These are phyloP conservation scores for Elymnias hypermnestra DNA, from an alignment of 1,140 invertebrate genomes.

Conservation along the genomic window DNA sequence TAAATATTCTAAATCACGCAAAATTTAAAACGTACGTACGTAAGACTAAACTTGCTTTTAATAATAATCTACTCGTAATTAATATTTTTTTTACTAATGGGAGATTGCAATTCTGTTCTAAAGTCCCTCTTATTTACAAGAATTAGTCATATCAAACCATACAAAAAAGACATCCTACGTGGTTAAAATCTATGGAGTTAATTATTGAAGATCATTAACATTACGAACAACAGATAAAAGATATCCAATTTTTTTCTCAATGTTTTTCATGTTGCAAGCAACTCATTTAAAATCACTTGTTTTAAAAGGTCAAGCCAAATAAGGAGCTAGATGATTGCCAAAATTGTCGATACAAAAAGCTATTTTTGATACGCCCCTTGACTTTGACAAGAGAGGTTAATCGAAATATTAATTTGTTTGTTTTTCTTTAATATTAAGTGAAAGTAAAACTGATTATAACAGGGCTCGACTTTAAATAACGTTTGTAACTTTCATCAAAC, in stretches of 20 bases:
- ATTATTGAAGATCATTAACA: background rate
- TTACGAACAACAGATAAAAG: background rate
- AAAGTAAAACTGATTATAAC: background rate
- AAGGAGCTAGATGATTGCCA: slow-evolving; percentile 34
- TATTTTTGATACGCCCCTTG: slow-evolving; percentile 4
- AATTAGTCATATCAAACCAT: no score
- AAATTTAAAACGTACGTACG: no score
- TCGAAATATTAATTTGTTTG: background rate
- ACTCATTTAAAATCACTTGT: slow-evolving; percentile 21
- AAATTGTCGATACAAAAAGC: slow-evolving; percentile 25
- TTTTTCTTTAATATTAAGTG: no score
- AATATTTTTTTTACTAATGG: no score
- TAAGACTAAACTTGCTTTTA: no score
- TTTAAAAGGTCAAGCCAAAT: slow-evolving; percentile 42
- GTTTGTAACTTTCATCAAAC: no score
- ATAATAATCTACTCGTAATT: no score
- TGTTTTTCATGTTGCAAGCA: slow-evolving; percentile 8
- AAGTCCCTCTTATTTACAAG: no score
- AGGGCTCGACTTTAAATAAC: no score
- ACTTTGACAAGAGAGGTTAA: slow-evolving; percentile 6
- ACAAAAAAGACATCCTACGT: no score
- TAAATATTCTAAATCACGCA: no score
- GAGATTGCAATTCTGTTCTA: no score
- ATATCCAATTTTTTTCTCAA: background rate
- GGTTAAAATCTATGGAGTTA: background rate